Conservation (phyloP, 2,797 vertebrate species). For the Characodon lateralis region DNA sequence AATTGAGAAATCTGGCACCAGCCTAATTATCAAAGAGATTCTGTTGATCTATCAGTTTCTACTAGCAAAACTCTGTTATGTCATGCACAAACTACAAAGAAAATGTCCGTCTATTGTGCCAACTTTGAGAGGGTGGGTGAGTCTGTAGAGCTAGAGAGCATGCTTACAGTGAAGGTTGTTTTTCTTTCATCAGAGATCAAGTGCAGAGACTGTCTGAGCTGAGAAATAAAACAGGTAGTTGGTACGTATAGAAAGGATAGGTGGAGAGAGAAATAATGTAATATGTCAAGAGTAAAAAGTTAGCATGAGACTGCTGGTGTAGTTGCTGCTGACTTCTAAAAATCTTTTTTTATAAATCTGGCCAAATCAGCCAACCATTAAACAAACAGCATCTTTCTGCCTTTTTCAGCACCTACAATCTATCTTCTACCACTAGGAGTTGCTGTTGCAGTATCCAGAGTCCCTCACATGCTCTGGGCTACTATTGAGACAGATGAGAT, state of each 20-base stretch:
- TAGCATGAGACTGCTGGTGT: conserved; percentile 21
- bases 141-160: conserved; percentile 46
- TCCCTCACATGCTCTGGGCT: conserved; percentile 41
- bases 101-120: conserved; percentile 46
- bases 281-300: conserved; percentile 41
- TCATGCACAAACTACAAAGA: conserved; percentile 33
- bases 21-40: conserved; percentile 63
- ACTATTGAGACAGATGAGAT: conserved; percentile 80
- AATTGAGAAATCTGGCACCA: conserved; percentile 60
- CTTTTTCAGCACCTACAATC: conserved; percentile 8
- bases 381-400: conserved; percentile 27
- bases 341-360: conserved; percentile 29
- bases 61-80: conserved; percentile 34
- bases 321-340: conserved; percentile 32
- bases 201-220: conserved; percentile 53
- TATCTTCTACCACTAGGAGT: conserved; percentile 76
- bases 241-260: conserved; percentile 39
- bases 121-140: conserved; percentile 42
- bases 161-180: conserved; percentile 48
- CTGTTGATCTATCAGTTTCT: conserved; percentile 34
- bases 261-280: conserved; percentile 23
- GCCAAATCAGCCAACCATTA: conserved; percentile 33
- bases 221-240: conserved; percentile 42
- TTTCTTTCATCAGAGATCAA: conserved; percentile 70
- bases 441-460: conserved; percentile 77